Conservation (phyloP, 2,888 invertebrate genomes). For the Erpobdella octoculata region DNA sequence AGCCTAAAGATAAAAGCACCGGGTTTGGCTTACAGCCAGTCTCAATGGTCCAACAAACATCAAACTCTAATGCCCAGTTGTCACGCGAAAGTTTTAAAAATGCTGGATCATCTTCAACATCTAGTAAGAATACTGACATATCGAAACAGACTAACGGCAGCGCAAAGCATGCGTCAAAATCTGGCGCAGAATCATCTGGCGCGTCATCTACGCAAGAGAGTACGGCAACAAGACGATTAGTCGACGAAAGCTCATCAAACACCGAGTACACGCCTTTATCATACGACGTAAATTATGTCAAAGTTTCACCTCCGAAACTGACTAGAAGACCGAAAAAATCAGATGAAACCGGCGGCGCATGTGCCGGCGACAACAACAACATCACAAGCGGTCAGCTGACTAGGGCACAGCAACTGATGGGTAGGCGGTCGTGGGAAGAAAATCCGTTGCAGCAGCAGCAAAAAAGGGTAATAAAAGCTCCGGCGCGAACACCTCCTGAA, state of each 20-base stretch:
- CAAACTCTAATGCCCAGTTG: too few species aligned
- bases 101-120: too few species aligned
- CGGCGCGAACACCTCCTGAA: conserved; percentile 14
- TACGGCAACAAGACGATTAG: not conserved
- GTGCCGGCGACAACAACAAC: not conserved
- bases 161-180: too few species aligned
- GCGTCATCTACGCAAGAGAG: not conserved
- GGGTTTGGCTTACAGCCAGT: too few species aligned
- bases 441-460: not conserved
- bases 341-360: not conserved
- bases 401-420: not conserved
- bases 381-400: not conserved
- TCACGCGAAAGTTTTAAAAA: too few species aligned
- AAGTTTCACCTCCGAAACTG: conserved; percentile 31
- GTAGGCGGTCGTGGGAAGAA: not conserved
- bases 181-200: too few species aligned
- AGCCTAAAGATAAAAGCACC: too few species aligned
- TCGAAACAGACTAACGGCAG: too few species aligned
- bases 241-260: not conserved
- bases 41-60: too few species aligned
- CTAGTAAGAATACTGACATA: too few species aligned
- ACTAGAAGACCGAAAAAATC: conserved; percentile 28
- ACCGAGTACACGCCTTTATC: conserved; percentile 28
- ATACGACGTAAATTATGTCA: conserved; percentile 32
- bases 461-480: conserved; percentile 16